Conservation (phyloP, 2,797 vertebrate species). For the Zalophus californianus region DNA sequence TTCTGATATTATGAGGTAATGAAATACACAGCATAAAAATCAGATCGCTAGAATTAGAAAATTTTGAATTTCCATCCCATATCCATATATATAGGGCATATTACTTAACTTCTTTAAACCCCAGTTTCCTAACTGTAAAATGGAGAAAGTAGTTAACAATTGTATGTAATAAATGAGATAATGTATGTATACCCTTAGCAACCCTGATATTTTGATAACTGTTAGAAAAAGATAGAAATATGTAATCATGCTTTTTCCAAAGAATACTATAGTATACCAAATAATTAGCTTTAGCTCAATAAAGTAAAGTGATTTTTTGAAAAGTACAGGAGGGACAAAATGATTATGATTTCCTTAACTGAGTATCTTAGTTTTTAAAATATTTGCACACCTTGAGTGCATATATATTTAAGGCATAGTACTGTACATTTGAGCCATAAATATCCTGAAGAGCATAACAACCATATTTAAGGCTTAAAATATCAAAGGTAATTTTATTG, state of each 20-base stretch:
- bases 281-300: background rate
- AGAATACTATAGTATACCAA: background rate
- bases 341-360: conserved; percentile 19
- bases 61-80: background rate
- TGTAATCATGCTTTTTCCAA: background rate
- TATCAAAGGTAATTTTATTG: background rate
- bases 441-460: background rate
- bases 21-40: background rate
- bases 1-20: background rate
- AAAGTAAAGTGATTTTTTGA: background rate
- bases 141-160: background rate
- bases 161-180: background rate
- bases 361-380: background rate
- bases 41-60: background rate
- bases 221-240: background rate
- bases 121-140: conserved; percentile 6
- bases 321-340: background rate
- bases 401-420: background rate
- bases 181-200: background rate
- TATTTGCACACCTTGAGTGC: background rate
- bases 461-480: conserved; percentile 48
- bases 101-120: background rate
- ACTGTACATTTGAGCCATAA: background rate
- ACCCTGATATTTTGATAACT: conserved; percentile 25
- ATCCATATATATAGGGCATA: background rate